phyloP scores from a whole-genome alignment of 1,140 invertebrate species.

The Habropoda laboriosa region DNA sequence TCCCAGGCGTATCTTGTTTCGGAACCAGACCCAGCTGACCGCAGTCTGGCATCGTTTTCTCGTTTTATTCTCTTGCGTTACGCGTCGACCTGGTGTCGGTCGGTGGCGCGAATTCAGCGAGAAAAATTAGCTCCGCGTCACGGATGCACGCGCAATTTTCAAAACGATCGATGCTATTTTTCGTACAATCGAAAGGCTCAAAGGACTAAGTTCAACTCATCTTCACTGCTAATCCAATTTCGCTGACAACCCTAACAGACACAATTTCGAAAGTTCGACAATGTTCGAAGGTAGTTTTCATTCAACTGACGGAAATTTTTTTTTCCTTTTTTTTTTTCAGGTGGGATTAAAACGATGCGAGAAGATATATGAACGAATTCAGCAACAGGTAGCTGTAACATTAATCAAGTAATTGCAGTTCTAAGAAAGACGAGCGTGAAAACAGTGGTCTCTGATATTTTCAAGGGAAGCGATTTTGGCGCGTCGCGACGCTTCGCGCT shows the following conservation, averaged over 20 bases:
- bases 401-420: constrained; percentile 3
- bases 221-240: no score
- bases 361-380: not conserved
- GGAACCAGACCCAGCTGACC: constrained; percentile 77
- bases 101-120: constrained; percentile 50
- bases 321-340: no score
- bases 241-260: no score
- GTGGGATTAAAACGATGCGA: no score
- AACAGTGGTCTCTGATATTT: not conserved
- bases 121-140: constrained; percentile 38
- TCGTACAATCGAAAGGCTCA: no score
- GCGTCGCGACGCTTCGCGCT: constrained; percentile 14
- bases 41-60: constrained; percentile 79
- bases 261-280: not conserved
- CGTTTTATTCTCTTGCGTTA: constrained; percentile 70
- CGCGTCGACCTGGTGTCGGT: constrained; percentile 8
- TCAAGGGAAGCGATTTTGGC: not conserved
- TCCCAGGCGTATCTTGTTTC: constrained; percentile 82
- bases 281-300: no score
- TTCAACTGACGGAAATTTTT: no score
- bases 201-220: no score
- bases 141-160: constrained; percentile 1
- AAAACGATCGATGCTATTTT: not conserved
- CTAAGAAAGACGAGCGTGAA: no score
- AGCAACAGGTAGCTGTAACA: not conserved